A percentile compares a stretch with the other conserved stretches of the same genome.
phyloP scores from a whole-genome alignment of 92 coral and sea anemone genomes.

The Isaurus tuberculatus region DNA sequence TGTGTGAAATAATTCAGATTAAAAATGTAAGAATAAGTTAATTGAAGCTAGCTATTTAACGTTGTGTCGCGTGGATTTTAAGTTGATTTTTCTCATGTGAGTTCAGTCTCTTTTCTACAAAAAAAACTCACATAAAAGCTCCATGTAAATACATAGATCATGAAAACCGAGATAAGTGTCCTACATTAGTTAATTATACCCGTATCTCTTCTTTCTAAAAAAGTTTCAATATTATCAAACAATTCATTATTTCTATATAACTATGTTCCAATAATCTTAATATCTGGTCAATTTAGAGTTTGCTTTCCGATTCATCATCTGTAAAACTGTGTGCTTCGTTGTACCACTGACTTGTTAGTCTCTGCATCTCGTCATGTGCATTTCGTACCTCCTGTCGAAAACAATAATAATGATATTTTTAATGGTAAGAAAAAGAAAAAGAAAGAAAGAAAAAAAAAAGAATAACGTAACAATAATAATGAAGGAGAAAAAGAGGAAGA shows the following conservation, averaged over 20 bases:
- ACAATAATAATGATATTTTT: not conserved
- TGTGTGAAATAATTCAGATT: no score
- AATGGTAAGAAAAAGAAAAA: not conserved
- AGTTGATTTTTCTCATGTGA: no score
- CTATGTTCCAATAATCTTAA: not conserved
- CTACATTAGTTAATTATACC: not conserved
- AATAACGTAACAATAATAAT: not conserved
- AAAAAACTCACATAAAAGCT: no score
- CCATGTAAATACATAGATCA: no score
- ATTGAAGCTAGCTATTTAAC: no score
- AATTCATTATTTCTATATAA: not conserved
- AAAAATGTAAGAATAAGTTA: no score
- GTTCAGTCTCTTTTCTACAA: no score
- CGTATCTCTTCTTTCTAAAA: not conserved
- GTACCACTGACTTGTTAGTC: conserved; percentile 86
- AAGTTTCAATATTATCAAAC: not conserved
- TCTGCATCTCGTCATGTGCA: conserved; percentile 93
- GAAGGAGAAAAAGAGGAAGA: no score
- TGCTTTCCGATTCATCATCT: conserved; percentile 75
- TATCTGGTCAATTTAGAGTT: conserved; percentile 39
- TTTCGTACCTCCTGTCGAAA: conserved; percentile 77
- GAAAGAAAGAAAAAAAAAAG: not conserved
- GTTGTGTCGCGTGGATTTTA: no score
- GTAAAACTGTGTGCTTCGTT: conserved; percentile 83
- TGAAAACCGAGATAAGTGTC: not conserved